Conservation (phyloP, 2,888 invertebrate species). For the Atherix ibis region DNA sequence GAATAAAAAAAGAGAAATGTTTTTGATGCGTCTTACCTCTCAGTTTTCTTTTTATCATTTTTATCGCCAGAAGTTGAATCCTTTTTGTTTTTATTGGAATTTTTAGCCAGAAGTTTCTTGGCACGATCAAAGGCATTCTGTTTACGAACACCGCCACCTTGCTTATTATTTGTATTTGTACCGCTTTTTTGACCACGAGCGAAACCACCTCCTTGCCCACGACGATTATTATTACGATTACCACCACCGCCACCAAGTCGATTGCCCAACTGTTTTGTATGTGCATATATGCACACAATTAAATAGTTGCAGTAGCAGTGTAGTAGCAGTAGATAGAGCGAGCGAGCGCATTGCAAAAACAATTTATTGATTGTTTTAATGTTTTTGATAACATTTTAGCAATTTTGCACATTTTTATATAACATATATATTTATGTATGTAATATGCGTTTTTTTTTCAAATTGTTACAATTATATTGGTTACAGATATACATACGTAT, state of each 20-base stretch:
- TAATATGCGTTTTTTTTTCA: too few species aligned
- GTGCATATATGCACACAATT: too few species aligned
- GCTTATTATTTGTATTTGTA: conserved; percentile 13
- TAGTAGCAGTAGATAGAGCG: too few species aligned
- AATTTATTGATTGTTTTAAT: too few species aligned
- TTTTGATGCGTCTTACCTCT: conserved; percentile 31
- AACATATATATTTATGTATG: too few species aligned
- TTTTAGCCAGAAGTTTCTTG: conserved; percentile 36
- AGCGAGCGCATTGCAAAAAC: too few species aligned
- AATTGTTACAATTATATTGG: too few species aligned
- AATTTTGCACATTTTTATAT: too few species aligned
- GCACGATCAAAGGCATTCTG: conserved; percentile 35
- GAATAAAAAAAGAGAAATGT: conserved; percentile 8
- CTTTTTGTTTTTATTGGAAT: conserved; percentile 34
- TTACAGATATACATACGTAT: too few species aligned
- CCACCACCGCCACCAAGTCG: conserved; percentile 28
- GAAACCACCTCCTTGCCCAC: conserved; percentile 25
- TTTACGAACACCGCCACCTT: conserved; percentile 33
- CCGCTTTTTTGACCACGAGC: conserved; percentile 32
- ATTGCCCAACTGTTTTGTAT: conserved; percentile 31
- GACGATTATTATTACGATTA: conserved; percentile 24
- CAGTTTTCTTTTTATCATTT: conserved; percentile 26
- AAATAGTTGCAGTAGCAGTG: too few species aligned
- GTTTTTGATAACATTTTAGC: too few species aligned
- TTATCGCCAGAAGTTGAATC: conserved; percentile 34